A percentile compares a stretch with the other conserved stretches of the same genome.
These are phyloP conservation scores for Thereuonema tuberculata DNA, from an alignment of 1,140 invertebrate species.

Conservation along the genomic window DNA sequence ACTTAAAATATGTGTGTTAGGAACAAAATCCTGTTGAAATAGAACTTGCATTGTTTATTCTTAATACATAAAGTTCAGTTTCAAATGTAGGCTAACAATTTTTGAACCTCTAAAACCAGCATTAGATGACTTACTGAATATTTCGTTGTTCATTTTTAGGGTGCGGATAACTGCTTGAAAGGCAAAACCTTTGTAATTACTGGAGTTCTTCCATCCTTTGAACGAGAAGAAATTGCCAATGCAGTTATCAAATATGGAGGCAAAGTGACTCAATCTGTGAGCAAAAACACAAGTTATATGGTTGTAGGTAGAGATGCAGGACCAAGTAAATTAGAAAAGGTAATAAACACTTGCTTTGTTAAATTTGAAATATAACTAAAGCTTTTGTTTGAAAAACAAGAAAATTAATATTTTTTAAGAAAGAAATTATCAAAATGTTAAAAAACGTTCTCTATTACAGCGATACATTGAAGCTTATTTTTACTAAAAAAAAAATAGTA, in stretches of 20 bases:
- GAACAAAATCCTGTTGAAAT: no score
- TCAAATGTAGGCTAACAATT: no score
- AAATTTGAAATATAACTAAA: constrained; percentile 8
- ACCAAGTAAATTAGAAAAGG: constrained; percentile 62
- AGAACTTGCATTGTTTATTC: no score
- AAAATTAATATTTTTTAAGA: neutral
- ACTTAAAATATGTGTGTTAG: no score
- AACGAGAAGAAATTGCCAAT: constrained; percentile 58
- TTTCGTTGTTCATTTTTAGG: no score
- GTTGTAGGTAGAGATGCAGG: constrained; percentile 72
- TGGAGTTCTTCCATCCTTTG: constrained; percentile 76
- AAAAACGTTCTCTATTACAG: no score
- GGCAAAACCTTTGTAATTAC: constrained; percentile 69
- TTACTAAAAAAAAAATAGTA: no score
- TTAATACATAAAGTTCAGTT: no score
- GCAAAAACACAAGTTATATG: constrained; percentile 67
- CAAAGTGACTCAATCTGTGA: constrained; percentile 52
- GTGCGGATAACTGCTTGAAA: constrained; percentile 54
- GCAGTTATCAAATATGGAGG: constrained; percentile 70
- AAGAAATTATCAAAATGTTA: constrained; percentile 10
- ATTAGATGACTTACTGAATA: no score
- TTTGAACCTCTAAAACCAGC: no score
- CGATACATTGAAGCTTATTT: no score
- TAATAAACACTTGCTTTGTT: no score
- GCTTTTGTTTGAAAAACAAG: neutral